These are phyloP conservation scores for Mastomys coucha DNA, from an alignment of 2,113 vertebrate genomes.

Conservation along the genomic window DNA sequence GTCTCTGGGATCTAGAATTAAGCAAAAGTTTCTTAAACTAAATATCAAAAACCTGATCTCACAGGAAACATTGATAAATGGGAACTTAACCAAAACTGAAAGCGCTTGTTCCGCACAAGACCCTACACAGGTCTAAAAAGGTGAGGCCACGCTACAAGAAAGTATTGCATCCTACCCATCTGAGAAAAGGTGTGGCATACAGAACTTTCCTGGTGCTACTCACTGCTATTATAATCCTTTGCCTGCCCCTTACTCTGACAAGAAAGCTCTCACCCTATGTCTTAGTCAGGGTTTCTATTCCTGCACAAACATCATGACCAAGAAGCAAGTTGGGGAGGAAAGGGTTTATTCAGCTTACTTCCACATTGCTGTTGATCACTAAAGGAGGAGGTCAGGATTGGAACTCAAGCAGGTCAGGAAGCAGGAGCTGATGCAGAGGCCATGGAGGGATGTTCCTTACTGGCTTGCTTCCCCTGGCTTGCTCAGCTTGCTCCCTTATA, in stretches of 20 bases:
- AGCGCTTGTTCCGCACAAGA: background rate
- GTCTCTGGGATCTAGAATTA: background rate
- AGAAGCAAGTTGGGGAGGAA: no score
- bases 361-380: no score
- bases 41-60: background rate
- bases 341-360: no score
- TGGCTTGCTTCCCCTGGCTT: no score
- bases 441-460: no score
- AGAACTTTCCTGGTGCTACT: background rate
- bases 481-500: no score
- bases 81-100: background rate
- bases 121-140: background rate
- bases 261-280: background rate
- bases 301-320: no score
- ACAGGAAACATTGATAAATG: background rate
- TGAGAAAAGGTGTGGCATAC: background rate
- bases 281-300: no score
- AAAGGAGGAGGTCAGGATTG: no score
- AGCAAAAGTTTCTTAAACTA: background rate
- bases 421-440: no score
- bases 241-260: background rate
- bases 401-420: no score
- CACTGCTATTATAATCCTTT: background rate
- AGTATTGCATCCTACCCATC: background rate
- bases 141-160: background rate